Percentiles rank a stretch among this genome's conserved stretches.
Conservation (phyloP, 2,113 vertebrate genomes). For the Cacatua alba region DNA sequence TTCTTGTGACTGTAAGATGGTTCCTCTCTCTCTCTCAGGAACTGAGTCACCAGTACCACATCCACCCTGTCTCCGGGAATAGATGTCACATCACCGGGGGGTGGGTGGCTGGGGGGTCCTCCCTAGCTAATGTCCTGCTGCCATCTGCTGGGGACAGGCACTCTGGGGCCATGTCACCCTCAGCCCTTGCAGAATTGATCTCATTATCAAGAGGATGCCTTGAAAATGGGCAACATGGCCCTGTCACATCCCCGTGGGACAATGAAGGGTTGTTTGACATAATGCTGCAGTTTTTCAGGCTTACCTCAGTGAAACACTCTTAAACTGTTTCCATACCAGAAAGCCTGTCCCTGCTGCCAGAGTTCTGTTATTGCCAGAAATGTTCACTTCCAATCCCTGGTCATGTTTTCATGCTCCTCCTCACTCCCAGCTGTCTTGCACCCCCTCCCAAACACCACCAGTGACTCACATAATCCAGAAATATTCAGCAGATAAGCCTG, state of each 20-base stretch:
- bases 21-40: conserved; percentile 13
- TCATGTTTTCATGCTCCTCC: not conserved
- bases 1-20: not conserved
- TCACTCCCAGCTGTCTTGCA: not conserved
- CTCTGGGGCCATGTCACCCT: not conserved
- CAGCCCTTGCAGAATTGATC: not conserved
- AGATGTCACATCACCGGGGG: not conserved
- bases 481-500: not conserved
- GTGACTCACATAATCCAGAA: not conserved
- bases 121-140: conserved; percentile 36
- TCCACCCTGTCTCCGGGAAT: conserved; percentile 31
- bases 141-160: conserved; percentile 43
- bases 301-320: not conserved
- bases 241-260: not conserved
- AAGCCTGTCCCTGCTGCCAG: not conserved
- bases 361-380: not conserved
- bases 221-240: not conserved
- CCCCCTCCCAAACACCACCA: not conserved
- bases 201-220: not conserved
- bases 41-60: conserved; percentile 64
- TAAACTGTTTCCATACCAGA: not conserved
- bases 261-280: not conserved
- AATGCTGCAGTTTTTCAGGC: not conserved
- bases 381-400: not conserved
- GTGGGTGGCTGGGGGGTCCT: not conserved